phyloP scores from a whole-genome alignment of 2,888 invertebrate genomes.

The Phortica magna region DNA sequence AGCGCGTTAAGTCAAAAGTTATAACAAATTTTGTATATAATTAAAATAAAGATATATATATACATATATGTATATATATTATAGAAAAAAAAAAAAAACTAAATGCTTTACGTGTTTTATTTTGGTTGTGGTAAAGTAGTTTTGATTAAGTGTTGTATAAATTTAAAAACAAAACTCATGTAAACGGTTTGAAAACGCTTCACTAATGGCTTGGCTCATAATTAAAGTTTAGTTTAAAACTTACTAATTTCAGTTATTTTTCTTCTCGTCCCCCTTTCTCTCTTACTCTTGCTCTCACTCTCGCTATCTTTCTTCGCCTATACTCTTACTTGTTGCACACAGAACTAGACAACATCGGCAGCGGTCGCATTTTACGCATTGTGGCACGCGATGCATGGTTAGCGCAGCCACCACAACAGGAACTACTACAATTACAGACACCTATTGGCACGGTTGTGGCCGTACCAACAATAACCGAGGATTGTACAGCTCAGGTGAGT shows the following conservation, averaged over 20 bases:
- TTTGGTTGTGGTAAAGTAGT: too few relatives aligned
- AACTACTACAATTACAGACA: conserved; percentile 50
- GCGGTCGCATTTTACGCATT: conserved; percentile 63
- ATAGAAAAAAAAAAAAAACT: not conserved
- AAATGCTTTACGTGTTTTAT: not conserved
- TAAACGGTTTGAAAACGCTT: not conserved
- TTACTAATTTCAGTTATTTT: too few relatives aligned
- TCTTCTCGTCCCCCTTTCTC: not conserved
- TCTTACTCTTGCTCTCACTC: not conserved
- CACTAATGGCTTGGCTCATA: not conserved
- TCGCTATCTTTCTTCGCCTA: not conserved
- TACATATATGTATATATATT: not conserved
- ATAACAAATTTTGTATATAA: not conserved
- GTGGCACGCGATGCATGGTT: conserved; percentile 69
- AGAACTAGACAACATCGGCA: conserved; percentile 69
- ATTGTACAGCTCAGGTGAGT: conserved; percentile 64
- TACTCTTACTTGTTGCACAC: not conserved
- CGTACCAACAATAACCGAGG: conserved; percentile 66
- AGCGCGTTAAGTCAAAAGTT: not conserved
- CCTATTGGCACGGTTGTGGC: conserved; percentile 65
- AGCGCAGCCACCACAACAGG: conserved; percentile 67
- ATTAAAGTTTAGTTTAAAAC: not conserved
- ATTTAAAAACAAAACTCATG: not conserved
- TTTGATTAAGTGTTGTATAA: not conserved
- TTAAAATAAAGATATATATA: not conserved